These are phyloP conservation scores for Sitta europaea DNA, from an alignment of 2,113 vertebrate species.

Conservation along the genomic window DNA sequence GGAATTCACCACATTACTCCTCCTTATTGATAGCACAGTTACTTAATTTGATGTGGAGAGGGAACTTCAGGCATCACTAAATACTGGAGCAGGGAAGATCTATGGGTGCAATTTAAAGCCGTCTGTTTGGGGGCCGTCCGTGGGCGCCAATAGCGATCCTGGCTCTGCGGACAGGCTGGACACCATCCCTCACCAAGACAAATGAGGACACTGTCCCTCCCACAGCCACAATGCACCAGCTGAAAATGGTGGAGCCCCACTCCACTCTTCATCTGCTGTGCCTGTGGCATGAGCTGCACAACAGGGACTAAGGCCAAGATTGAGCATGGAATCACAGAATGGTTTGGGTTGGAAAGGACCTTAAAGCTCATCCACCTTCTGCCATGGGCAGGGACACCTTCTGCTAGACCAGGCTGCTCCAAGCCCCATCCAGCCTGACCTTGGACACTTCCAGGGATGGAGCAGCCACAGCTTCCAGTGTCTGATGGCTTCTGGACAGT, in stretches of 20 bases:
- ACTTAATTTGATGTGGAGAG: conserved; percentile 58
- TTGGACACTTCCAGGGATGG: background rate
- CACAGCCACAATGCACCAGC: background rate
- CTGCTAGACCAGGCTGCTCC: background rate
- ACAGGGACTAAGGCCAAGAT: background rate
- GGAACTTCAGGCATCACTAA: conserved; percentile 40
- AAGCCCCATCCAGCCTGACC: fast-evolving
- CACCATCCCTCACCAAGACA: background rate
- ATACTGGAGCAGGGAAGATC: conserved; percentile 58
- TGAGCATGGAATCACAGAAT: background rate
- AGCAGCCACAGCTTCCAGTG: background rate
- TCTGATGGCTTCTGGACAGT: background rate
- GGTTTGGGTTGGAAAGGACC: background rate
- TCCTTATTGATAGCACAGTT: conserved; percentile 65
- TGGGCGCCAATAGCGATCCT: background rate
- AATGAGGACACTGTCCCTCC: background rate
- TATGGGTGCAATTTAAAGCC: conserved; percentile 63
- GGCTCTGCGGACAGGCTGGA: background rate
- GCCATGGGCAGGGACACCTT: background rate
- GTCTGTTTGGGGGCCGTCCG: conserved; percentile 36
- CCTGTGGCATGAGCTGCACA: fast-evolving
- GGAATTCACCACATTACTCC: conserved; percentile 26
- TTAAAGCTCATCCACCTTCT: background rate
- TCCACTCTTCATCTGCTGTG: background rate
- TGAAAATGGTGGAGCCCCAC: background rate